Evolutionary conservation across 2,113 vertebrate species (phyloP).

Genomic region (Cavia porcellus): DNA sequence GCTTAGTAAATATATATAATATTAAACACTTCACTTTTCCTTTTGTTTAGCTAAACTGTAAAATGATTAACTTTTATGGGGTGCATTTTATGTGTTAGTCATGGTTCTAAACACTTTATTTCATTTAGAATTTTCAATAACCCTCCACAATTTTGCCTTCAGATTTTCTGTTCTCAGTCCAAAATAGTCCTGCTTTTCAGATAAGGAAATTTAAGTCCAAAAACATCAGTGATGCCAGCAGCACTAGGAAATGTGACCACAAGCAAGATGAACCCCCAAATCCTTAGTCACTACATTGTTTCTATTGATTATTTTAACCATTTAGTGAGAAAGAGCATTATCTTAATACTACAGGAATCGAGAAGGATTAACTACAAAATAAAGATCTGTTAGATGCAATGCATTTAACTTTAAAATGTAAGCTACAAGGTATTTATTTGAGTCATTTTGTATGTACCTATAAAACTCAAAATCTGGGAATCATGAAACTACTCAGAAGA

Average conservation of each 20-base stretch:
- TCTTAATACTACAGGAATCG: slow-evolving; percentile 27
- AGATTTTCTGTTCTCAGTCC: neutral
- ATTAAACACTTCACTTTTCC: slow-evolving; percentile 16
- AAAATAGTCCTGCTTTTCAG: neutral
- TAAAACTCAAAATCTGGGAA: neutral
- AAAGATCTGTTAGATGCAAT: neutral
- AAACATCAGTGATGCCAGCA: neutral
- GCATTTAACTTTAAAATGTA: neutral
- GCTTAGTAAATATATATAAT: slow-evolving; percentile 6
- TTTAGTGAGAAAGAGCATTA: neutral
- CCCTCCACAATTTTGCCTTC: neutral
- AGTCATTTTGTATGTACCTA: neutral
- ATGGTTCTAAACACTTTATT: neutral
- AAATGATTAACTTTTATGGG: slow-evolving; percentile 36
- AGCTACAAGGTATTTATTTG: neutral
- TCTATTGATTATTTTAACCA: neutral
- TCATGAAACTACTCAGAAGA: neutral
- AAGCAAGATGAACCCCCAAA: neutral
- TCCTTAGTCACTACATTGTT: neutral
- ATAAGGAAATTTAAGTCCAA: neutral
- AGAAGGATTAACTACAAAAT: neutral
- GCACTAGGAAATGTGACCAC: neutral
- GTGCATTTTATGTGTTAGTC: neutral
- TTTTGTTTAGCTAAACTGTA: neutral
- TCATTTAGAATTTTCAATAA: slow-evolving; percentile 24